phyloP scores from a whole-genome alignment of 1,140 invertebrate genomes.

The Leptopilina clavipes region DNA sequence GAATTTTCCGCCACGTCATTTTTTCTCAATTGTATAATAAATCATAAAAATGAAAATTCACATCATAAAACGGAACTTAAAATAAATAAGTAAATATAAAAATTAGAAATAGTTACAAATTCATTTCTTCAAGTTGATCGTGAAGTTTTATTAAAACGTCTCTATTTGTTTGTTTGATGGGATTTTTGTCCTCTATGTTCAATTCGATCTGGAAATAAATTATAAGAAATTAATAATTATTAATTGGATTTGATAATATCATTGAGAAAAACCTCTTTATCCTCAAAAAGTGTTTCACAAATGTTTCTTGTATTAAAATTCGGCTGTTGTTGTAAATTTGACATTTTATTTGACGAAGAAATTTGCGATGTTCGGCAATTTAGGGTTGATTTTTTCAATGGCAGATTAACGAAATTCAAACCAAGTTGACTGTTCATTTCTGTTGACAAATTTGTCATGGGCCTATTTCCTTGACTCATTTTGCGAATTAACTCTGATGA shows the following conservation, averaged over 20 bases:
- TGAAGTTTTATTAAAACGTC: slow-evolving; percentile 72
- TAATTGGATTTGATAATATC: slow-evolving; percentile 19
- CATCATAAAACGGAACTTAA: no score
- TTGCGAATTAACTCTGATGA: slow-evolving; percentile 60
- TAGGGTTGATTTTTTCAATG: neutral
- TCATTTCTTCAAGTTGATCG: slow-evolving; percentile 71
- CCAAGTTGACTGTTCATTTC: slow-evolving; percentile 44
- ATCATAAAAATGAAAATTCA: no score
- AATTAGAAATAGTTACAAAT: slow-evolving; percentile 60
- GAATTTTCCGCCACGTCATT: no score
- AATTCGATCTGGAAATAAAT: neutral
- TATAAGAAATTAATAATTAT: slow-evolving; percentile 11
- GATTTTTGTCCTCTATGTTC: slow-evolving; percentile 25
- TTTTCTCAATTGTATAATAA: no score
- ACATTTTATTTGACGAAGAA: neutral
- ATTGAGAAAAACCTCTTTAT: slow-evolving; percentile 36
- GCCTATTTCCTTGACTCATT: slow-evolving; percentile 62
- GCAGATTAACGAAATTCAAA: slow-evolving; percentile 16
- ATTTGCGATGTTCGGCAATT: slow-evolving; percentile 6
- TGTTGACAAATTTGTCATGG: slow-evolving; percentile 57
- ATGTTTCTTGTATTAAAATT: slow-evolving; percentile 39
- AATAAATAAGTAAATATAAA: slow-evolving; percentile 36
- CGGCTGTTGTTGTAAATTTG: slow-evolving; percentile 32
- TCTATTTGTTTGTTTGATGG: slow-evolving; percentile 48
- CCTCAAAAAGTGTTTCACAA: slow-evolving; percentile 23